Conservation (phyloP, 2,113 vertebrate genomes). For the Thalassoma bifasciatum region DNA sequence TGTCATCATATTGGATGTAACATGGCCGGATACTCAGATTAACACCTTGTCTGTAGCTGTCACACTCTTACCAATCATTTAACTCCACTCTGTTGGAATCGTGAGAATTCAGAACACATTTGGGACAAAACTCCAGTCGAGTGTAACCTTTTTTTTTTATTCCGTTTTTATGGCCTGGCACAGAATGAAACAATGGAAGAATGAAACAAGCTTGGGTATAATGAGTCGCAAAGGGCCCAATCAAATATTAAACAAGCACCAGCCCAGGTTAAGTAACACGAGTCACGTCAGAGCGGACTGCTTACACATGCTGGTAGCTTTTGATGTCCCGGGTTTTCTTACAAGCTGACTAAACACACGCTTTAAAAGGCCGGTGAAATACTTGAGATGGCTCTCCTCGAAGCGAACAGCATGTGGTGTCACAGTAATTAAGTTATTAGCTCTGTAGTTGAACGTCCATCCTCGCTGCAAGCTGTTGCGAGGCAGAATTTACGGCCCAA, state of each 20-base stretch:
- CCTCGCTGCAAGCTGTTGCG: conserved; percentile 43
- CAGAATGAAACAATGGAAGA: conserved; percentile 26
- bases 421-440: conserved; percentile 65
- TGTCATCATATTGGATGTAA: conserved; percentile 5
- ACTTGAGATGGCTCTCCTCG: conserved; percentile 28
- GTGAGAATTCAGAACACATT: conserved; percentile 30
- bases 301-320: conserved; percentile 65
- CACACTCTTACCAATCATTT: conserved; percentile 3
- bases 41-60: conserved; percentile 4
- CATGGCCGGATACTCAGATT: conserved; percentile 39
- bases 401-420: conserved; percentile 41
- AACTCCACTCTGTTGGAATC: neutral
- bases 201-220: neutral
- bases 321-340: conserved; percentile 60
- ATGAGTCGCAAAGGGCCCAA: conserved; percentile 24
- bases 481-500: conserved; percentile 58
- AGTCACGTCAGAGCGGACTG: conserved; percentile 31
- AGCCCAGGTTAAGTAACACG: conserved; percentile 26
- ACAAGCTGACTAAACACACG: conserved; percentile 60
- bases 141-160: conserved; percentile 15
- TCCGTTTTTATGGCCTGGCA: conserved; percentile 37
- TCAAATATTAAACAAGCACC: conserved; percentile 39
- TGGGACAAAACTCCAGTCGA: neutral
- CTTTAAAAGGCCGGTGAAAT: conserved; percentile 51
- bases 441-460: conserved; percentile 45